A percentile compares a stretch with the other conserved stretches of the same genome.
Conservation (phyloP, 1,140 invertebrate genomes). For the Procambarus virginalis region DNA sequence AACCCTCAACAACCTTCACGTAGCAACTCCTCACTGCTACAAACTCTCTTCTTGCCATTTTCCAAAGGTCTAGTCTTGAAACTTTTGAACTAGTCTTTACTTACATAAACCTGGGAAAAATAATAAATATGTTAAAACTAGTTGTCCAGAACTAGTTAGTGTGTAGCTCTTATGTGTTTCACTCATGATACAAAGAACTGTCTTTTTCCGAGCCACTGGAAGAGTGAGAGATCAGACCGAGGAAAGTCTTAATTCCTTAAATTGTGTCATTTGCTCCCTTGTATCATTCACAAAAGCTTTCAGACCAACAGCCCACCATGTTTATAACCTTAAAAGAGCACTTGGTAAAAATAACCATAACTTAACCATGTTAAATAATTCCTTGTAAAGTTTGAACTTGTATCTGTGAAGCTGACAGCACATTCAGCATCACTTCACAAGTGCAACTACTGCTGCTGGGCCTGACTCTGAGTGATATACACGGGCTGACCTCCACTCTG, state of each 20-base stretch:
- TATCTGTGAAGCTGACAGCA: not conserved
- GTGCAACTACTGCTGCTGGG: conserved; percentile 47
- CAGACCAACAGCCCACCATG: not conserved
- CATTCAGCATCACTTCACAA: not conserved
- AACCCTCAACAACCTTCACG: not conserved
- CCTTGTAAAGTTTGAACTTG: not conserved
- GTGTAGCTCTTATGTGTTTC: conserved; percentile 2
- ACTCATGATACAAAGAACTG: not conserved
- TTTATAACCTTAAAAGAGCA: conserved; percentile 14
- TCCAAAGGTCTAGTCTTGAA: not conserved
- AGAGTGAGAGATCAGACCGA: not conserved
- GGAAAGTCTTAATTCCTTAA: not conserved
- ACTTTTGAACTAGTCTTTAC: conserved; percentile 8
- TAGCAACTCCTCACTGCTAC: not conserved
- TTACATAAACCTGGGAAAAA: conserved; percentile 12
- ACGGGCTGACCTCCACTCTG: conserved; percentile 63
- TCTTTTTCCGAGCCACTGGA: not conserved
- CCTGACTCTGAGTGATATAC: conserved; percentile 57
- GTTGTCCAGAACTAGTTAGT: not conserved
- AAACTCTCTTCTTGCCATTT: conserved; percentile 5
- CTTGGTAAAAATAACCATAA: conserved; percentile 12
- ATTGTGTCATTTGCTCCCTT: not conserved
- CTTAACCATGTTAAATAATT: too few relatives aligned
- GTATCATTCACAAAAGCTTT: not conserved
- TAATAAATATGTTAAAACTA: conserved; percentile 15